Evolutionary conservation across 2,888 invertebrate species (phyloP), one percentile per base, ranked within the genome.

Genomic region (Portevinia maculata): DNA sequence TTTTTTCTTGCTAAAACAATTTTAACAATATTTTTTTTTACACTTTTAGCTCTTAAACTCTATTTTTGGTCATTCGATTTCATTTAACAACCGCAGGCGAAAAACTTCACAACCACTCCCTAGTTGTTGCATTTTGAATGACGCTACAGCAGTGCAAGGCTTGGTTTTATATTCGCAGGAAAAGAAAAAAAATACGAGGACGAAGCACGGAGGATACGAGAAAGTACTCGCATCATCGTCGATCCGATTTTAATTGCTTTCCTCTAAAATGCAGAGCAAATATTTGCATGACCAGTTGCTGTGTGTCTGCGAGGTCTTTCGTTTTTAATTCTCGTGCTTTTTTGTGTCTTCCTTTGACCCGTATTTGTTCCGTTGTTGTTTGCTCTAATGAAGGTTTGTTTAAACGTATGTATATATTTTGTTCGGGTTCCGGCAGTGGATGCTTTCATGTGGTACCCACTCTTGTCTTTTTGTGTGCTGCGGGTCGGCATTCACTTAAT

Each of bases 241-340:
- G 21, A 81, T 81, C 57, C 64, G 52, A 71, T 70, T 81, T 81
- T 76, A 81, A 81, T 81, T 81, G 81, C 76, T 81, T 65, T 65
- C n/a, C 52, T 65, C 67, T 39, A 24, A 81, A 81, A 70, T 59
- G 75, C 62, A 75, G 37, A 9, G 62, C 75, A 81, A 81, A 76
- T 46, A 76, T 81, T 75, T 81, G 70, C 75, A 53, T 70, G 55
- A 21, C 53, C 52, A 21, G 32, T 30, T 32, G n/a, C 39, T 30
- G 24, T 5, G 4, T 64, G 30, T 70, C 24, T 24, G 24, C 2
- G 24, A 24, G 24, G 53, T 13, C 7, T 32, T 8, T 24, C 44
- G 7, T 65, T 30, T 46, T 62, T 28, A 41, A 41, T 46, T 19
- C 13, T 13, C 7, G 21, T 4, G 17, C 37, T n/a, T 60, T 30